phyloP scores from a whole-genome alignment of 2,113 vertebrate genomes.

The Eleginops maclovinus region DNA sequence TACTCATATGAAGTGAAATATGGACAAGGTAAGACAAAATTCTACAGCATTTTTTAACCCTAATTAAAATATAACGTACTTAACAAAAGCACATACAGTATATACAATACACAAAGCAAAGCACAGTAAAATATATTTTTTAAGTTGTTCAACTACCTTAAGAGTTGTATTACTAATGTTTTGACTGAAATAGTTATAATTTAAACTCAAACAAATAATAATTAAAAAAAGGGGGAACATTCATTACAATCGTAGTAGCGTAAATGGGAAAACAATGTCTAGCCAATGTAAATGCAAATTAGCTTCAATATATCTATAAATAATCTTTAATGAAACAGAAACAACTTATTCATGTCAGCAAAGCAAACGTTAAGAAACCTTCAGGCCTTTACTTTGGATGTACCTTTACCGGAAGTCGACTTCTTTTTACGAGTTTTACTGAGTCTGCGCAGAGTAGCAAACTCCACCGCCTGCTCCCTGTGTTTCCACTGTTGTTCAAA shows the following conservation, averaged over 20 bases:
- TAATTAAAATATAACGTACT: no score
- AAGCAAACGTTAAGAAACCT: neutral
- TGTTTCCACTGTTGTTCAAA: constrained; percentile 33
- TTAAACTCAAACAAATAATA: neutral
- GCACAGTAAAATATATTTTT: no score
- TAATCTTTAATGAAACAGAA: no score
- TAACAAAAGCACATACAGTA: no score
- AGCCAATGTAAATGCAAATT: neutral
- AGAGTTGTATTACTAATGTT: no score
- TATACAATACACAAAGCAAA: no score
- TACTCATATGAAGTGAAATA: neutral
- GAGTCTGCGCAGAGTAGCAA: constrained; percentile 57
- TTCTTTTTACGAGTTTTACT: constrained; percentile 18
- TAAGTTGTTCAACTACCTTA: no score
- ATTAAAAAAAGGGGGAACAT: no score
- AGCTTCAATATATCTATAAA: no score
- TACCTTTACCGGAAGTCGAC: neutral
- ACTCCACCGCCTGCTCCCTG: constrained; percentile 45
- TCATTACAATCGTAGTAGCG: no score
- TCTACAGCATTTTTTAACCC: no score
- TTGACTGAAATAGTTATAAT: neutral
- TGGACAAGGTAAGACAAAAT: neutral
- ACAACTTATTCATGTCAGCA: no score
- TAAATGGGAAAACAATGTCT: neutral
- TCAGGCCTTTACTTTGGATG: constrained; percentile 43